Conservation (phyloP, 2,113 vertebrate species). For the Corythaixoides concolor region DNA sequence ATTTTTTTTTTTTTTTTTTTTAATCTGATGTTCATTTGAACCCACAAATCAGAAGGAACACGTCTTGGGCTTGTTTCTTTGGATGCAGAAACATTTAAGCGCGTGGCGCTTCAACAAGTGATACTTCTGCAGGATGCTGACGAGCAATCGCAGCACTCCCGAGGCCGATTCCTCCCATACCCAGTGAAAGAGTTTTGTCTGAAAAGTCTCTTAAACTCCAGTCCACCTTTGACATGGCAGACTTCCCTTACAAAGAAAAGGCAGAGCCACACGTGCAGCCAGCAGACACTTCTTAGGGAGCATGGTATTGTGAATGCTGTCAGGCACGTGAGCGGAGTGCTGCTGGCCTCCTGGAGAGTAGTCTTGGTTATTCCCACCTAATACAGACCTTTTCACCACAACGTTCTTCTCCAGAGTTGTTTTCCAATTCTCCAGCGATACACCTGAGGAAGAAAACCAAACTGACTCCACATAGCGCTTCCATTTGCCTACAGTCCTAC, state of each 20-base stretch:
- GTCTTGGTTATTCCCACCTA: neutral
- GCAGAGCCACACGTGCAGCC: slow-evolving; percentile 27
- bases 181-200: neutral
- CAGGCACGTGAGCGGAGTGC: neutral
- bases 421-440: neutral
- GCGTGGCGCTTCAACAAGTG: fast-evolving
- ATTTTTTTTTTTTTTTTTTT: neutral
- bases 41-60: neutral
- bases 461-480: neutral
- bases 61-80: neutral
- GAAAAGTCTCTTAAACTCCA: slow-evolving; percentile 15
- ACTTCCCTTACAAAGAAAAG: slow-evolving; percentile 37
- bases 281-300: slow-evolving; percentile 19
- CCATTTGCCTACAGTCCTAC: neutral
- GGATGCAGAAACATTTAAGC: neutral
- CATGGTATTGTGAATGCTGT: neutral
- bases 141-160: neutral
- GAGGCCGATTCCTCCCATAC: neutral
- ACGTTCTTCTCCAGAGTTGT: neutral
- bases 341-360: neutral
- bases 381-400: neutral
- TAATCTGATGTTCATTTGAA: neutral
- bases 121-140: neutral
- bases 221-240: slow-evolving; percentile 42
- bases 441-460: neutral